Percentiles rank a stretch among this genome's conserved stretches.
Evolutionary conservation across 1,140 invertebrate species (phyloP).

Genomic region (Geopemphigus sp.): DNA sequence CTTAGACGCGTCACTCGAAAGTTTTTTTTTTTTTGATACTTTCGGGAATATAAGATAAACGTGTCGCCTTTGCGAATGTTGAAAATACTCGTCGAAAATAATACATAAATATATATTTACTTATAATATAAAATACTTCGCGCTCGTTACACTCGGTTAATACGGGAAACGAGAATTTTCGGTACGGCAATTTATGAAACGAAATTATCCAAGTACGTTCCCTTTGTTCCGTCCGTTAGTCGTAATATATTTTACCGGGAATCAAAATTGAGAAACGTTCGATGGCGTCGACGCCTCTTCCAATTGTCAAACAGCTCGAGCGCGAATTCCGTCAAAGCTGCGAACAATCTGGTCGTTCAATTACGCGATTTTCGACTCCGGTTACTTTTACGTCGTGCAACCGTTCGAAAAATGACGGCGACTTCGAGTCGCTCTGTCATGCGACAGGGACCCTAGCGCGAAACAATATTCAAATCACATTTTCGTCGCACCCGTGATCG

Average conservation of each 20-base stretch:
- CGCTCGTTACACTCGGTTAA: slow-evolving; percentile 3
- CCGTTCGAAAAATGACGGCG: too few relatives aligned
- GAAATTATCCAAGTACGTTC: slow-evolving; percentile 10
- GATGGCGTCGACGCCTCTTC: slow-evolving; percentile 1
- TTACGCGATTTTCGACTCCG: background rate
- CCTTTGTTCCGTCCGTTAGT: background rate
- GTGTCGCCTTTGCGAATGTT: background rate
- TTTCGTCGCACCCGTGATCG: too few relatives aligned
- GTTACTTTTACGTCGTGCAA: too few relatives aligned
- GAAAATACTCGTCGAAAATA: background rate
- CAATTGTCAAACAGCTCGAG: background rate
- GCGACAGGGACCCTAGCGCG: too few relatives aligned
- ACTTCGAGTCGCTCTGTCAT: too few relatives aligned
- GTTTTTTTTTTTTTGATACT: background rate
- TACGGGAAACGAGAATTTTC: slow-evolving; percentile 6
- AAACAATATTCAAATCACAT: too few relatives aligned
- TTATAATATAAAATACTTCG: too few relatives aligned
- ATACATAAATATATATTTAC: too few relatives aligned
- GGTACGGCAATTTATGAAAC: background rate
- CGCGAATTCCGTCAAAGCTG: background rate
- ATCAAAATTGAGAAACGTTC: slow-evolving; percentile 15
- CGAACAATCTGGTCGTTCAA: background rate
- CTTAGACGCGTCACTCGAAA: too few relatives aligned
- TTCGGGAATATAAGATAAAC: background rate
- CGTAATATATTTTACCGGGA: background rate